Base-by-base conservation (phyloP, 2,113 vertebrate species). In the Chloebia gouldiae region DNA sequence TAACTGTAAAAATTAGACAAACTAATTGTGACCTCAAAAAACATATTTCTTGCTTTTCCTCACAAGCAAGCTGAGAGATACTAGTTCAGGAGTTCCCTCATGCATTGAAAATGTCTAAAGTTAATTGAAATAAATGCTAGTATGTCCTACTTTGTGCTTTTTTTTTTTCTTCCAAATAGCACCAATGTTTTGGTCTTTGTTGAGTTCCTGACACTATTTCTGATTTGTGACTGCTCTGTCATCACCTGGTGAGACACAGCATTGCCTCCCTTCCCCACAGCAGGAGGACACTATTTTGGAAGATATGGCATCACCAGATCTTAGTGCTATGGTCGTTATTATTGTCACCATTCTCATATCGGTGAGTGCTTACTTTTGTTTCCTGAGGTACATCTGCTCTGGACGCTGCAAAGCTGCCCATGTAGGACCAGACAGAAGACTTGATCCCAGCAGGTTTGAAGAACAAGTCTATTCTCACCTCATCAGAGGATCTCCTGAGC, bases 301-400 rank as follows among this genome's bases (percentile, higher is more conserved):
- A 30, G 90, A 96, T 10, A 76, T 59, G 0, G 81, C 97, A 37
- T 97, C 98, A 6, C 96, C 97, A 13, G 96, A 96, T 21, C 96
- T 98, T 7, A 97, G 97, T 9, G 97, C 98, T 44, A 97, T 97
- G 21, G 75, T 97, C n/a, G 96, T 98, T 66, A 96, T 98, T 84
- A 96, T 97, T 6, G 14, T 98, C 89, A 98, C 97, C 0, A 44
- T 94, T 30, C 82, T 98, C 27, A 60, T 97, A 54, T 97, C 93
- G 0, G 97, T 96, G 40, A 98, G 97, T 0, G 79, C 97, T 35
- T 98, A 98, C 93, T 79, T 98, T 85, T 98, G 97, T 71, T 98
- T 98, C 92, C 96, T 98, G 76, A 98, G 98, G 84, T 98, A 97
- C 68, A 35, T 98, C 75, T 98, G 98, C 54, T 75, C 95, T 4